Evolutionary conservation across 2,888 invertebrate genomes (phyloP).

Genomic region (Lasius platythorax): DNA sequence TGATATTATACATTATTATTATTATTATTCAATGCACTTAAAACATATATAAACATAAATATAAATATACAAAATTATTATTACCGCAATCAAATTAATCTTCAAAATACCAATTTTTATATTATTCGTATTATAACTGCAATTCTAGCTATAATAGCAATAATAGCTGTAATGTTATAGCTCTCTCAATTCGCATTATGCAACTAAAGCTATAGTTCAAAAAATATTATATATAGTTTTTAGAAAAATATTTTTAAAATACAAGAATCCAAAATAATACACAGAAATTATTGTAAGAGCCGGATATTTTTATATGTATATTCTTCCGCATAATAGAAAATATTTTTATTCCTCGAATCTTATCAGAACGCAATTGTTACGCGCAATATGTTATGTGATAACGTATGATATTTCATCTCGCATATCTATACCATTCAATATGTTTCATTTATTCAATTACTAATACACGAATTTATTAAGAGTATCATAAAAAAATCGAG

Average conservation of each 20-base stretch:
- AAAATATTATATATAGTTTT: not conserved
- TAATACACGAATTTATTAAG: not conserved
- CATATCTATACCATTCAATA: not conserved
- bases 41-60: not conserved
- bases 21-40: not conserved
- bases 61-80: not conserved
- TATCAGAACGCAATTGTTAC: not conserved
- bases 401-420: not conserved
- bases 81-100: not conserved
- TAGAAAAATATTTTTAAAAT: not conserved
- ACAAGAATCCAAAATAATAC: not conserved
- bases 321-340: not conserved
- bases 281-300: not conserved
- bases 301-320: not conserved
- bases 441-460: not conserved
- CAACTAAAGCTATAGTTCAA: not conserved
- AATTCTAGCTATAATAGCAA: not conserved
- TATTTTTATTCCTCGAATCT: not conserved
- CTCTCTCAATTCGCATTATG: not conserved
- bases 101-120: not conserved
- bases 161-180: not conserved
- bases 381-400: not conserved
- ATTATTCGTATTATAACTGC: not conserved
- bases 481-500: not conserved
- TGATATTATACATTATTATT: not conserved